phyloP scores from a whole-genome alignment of 2,797 vertebrate genomes.

The Enteromius unitaeniatus region DNA sequence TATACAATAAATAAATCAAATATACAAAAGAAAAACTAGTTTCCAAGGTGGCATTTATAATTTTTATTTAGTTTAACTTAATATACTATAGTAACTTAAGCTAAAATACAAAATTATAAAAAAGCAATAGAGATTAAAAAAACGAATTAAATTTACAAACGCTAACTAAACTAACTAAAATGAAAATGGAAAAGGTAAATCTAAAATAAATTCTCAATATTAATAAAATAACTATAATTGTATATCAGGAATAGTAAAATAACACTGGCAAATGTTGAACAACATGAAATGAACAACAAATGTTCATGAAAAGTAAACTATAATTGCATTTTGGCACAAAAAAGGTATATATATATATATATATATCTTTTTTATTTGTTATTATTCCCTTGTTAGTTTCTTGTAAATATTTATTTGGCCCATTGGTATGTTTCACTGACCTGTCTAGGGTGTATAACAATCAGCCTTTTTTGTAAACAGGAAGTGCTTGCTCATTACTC shows the following conservation, averaged over 20 bases:
- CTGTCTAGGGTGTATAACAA: background rate
- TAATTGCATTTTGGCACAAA: background rate
- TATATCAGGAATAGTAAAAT: background rate
- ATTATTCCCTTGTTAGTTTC: background rate
- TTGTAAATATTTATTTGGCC: slow-evolving; percentile 8
- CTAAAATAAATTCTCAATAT: background rate
- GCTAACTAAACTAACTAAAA: background rate
- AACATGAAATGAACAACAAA: too few species aligned
- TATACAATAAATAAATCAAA: background rate
- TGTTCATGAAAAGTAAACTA: background rate
- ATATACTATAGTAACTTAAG: background rate
- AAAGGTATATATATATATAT: background rate
- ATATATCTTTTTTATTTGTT: background rate
- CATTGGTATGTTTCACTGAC: background rate
- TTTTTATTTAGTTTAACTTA: background rate
- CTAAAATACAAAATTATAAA: background rate
- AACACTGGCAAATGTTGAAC: background rate
- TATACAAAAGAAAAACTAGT: background rate
- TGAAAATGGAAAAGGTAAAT: background rate
- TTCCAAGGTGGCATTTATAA: background rate
- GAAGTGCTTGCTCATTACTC: slow-evolving; percentile 98
- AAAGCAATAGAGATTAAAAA: background rate
- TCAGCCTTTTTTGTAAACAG: slow-evolving; percentile 68
- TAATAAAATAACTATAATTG: background rate
- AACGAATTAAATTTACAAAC: background rate